Evolutionary conservation across 2,113 vertebrate species (phyloP).

Genomic region (Acrocephalus arundinaceus): DNA sequence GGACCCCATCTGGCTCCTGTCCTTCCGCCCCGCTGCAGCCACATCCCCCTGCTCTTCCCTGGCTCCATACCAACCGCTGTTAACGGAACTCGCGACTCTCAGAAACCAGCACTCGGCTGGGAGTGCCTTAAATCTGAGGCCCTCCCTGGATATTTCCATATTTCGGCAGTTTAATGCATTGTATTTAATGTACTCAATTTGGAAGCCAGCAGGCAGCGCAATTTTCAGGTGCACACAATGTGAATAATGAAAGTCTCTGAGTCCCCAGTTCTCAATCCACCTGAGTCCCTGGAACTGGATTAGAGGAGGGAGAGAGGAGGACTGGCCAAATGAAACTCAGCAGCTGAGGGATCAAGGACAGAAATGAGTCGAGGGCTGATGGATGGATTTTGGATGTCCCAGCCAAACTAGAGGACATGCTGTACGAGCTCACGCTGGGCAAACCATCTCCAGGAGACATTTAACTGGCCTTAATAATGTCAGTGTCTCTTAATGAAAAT

Average conservation of each 20-base stretch:
- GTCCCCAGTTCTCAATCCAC: constrained; percentile 8
- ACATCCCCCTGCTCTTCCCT: neutral
- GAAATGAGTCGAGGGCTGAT: neutral
- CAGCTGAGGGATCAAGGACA: neutral
- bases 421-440: neutral
- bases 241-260: neutral
- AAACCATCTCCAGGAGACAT: neutral
- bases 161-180: constrained; percentile 19
- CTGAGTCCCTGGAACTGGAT: constrained; percentile 15
- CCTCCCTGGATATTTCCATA: constrained; percentile 22
- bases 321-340: neutral
- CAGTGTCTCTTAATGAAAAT: neutral
- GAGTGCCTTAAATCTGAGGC: neutral
- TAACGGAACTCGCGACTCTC: neutral
- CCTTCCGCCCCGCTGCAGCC: neutral
- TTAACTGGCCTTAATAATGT: neutral
- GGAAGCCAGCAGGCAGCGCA: constrained; percentile 27
- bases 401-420: neutral
- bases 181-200: constrained; percentile 39
- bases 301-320: neutral
- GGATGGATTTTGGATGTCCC: neutral
- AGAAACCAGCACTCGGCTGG: neutral
- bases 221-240: constrained; percentile 21
- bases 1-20: neutral
- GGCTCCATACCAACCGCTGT: neutral